phyloP scores from a whole-genome alignment of 2,113 vertebrate species.

The Siniperca chuatsi region DNA sequence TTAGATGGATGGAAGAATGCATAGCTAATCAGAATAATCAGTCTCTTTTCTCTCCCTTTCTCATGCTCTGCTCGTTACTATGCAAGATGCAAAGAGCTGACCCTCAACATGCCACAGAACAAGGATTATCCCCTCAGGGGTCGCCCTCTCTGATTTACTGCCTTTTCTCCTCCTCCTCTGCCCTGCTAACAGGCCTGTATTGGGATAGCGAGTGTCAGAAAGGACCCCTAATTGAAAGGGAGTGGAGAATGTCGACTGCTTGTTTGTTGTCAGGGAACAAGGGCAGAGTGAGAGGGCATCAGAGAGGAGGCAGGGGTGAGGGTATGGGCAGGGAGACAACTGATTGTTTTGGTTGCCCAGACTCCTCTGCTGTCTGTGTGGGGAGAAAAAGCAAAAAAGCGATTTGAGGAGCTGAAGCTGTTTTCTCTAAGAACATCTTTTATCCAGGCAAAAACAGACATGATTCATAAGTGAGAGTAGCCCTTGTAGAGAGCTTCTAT shows the following conservation, averaged over 20 bases:
- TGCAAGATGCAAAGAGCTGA: constrained; percentile 68
- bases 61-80: constrained; percentile 57
- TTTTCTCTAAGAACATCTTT: constrained; percentile 22
- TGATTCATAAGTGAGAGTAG: constrained; percentile 4
- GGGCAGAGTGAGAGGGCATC: constrained; percentile 46
- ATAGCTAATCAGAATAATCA: constrained; percentile 68
- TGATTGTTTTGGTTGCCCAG: constrained; percentile 38
- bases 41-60: constrained; percentile 47
- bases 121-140: constrained; percentile 65
- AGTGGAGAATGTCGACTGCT: constrained; percentile 56
- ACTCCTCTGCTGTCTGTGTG: constrained; percentile 23
- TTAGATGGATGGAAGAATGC: constrained; percentile 59
- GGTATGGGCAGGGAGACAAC: constrained; percentile 27
- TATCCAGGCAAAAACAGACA: constrained; percentile 4
- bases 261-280: constrained; percentile 71
- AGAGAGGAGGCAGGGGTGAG: constrained; percentile 41
- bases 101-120: constrained; percentile 63
- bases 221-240: constrained; percentile 68
- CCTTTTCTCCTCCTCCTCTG: constrained; percentile 50
- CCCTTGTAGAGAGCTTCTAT: not conserved
- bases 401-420: constrained; percentile 16
- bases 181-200: constrained; percentile 53
- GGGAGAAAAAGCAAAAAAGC: constrained; percentile 17
- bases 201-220: constrained; percentile 55
- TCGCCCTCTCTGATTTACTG: constrained; percentile 63